Conservation (phyloP, 2,797 vertebrate genomes). For the Heliangelus exortis region DNA sequence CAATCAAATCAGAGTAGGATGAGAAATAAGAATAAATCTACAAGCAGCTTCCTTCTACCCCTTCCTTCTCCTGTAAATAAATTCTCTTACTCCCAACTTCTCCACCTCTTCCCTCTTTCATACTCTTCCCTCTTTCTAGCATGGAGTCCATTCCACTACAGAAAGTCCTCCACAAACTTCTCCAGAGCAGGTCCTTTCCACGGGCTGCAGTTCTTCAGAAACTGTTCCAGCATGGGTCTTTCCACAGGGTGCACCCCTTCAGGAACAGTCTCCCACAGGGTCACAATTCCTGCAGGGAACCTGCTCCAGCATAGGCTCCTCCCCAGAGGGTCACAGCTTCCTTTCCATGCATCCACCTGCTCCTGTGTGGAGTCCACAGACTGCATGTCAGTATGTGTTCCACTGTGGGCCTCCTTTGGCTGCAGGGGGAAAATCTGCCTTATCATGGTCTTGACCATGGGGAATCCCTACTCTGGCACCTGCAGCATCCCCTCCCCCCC, state of each 20-base stretch:
- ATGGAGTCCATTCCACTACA: accelerated
- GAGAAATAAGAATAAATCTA: background rate
- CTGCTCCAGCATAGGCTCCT: accelerated
- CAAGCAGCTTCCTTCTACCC: accelerated
- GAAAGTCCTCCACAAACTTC: background rate
- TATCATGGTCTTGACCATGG: accelerated
- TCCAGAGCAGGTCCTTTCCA: accelerated
- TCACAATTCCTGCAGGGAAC: background rate
- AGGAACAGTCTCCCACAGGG: background rate
- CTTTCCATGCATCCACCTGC: background rate
- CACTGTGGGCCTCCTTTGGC: accelerated
- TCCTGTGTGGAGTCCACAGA: accelerated
- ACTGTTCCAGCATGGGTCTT: background rate
- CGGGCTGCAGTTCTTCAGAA: accelerated
- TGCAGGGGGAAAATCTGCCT: background rate
- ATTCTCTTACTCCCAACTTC: background rate
- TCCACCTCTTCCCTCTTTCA: background rate
- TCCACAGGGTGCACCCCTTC: background rate
- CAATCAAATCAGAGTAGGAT: background rate
- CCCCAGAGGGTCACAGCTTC: background rate
- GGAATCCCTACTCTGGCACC: background rate
- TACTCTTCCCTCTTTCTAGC: background rate
- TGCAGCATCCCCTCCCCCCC: accelerated
- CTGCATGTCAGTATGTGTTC: background rate
- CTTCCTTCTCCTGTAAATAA: background rate